Evolutionary conservation across 1,140 invertebrate species (phyloP).

Genomic region (Drosophila oshimai): DNA sequence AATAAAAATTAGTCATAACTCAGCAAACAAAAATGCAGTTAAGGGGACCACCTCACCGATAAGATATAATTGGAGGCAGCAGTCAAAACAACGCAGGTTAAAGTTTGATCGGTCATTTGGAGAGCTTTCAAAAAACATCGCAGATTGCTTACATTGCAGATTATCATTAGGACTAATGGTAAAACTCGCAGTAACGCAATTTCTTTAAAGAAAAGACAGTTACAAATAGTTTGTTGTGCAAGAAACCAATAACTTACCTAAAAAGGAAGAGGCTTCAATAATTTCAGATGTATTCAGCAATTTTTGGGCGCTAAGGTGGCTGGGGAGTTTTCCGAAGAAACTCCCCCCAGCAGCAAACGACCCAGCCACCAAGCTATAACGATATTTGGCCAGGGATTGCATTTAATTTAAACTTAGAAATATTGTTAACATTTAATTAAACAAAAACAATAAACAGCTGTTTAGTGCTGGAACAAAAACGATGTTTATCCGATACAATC

Average conservation of each 20-base stretch:
- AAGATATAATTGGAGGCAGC: slow-evolving; percentile 85
- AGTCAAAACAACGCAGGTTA: slow-evolving; percentile 84
- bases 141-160: slow-evolving; percentile 84
- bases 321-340: slow-evolving; percentile 74
- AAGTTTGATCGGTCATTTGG: slow-evolving; percentile 84
- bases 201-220: slow-evolving; percentile 17
- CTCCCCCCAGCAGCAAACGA: slow-evolving; percentile 72
- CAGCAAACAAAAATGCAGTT: no score
- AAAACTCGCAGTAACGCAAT: slow-evolving; percentile 30
- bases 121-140: slow-evolving; percentile 85
- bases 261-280: not conserved
- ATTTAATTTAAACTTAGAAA: slow-evolving; percentile 34
- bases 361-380: slow-evolving; percentile 70
- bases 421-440: no score
- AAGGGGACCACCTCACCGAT: slow-evolving; percentile 82
- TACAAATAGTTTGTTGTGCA: not conserved
- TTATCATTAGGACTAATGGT: slow-evolving; percentile 84
- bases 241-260: slow-evolving; percentile 3
- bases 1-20: not conserved
- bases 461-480: no score
- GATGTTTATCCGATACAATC: no score
- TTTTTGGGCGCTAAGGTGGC: slow-evolving; percentile 39
- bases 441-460: no score
- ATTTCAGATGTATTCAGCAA: not conserved
- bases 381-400: slow-evolving; percentile 48